Evolutionary conservation across 2,113 vertebrate genomes (phyloP).

Genomic region (Casuarius casuarius): DNA sequence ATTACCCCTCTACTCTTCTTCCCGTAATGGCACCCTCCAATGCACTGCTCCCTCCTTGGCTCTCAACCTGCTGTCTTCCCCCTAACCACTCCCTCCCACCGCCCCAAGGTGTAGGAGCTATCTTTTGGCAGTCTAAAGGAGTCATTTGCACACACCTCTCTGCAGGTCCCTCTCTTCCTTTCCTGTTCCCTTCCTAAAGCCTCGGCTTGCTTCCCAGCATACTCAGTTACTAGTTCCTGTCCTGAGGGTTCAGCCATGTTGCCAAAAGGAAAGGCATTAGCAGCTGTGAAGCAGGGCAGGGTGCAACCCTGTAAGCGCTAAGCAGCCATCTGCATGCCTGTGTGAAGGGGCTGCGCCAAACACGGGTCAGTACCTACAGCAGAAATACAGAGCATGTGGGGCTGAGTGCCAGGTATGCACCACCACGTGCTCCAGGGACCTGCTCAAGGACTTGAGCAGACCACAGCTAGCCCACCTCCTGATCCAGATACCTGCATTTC

Average conservation of each 20-base stretch:
- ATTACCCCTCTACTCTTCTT: not conserved
- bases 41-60: not conserved
- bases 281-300: not conserved
- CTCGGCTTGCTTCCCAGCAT: accelerated
- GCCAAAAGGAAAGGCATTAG: not conserved
- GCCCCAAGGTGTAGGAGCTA: not conserved
- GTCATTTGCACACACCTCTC: not conserved
- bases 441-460: not conserved
- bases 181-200: not conserved
- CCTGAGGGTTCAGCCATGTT: not conserved
- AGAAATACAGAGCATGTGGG: not conserved
- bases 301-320: not conserved
- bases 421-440: accelerated
- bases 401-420: not conserved
- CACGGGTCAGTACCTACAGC: not conserved
- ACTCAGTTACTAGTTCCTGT: not conserved
- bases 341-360: not conserved
- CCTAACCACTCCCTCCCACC: not conserved
- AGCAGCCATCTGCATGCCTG: no score
- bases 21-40: not conserved
- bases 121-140: not conserved
- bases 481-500: accelerated
- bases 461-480: not conserved
- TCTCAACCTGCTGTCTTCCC: not conserved
- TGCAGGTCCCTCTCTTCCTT: not conserved